Base-by-base conservation (phyloP, 92 coral and sea anemone genomes). In the Heliopora coerulea region DNA sequence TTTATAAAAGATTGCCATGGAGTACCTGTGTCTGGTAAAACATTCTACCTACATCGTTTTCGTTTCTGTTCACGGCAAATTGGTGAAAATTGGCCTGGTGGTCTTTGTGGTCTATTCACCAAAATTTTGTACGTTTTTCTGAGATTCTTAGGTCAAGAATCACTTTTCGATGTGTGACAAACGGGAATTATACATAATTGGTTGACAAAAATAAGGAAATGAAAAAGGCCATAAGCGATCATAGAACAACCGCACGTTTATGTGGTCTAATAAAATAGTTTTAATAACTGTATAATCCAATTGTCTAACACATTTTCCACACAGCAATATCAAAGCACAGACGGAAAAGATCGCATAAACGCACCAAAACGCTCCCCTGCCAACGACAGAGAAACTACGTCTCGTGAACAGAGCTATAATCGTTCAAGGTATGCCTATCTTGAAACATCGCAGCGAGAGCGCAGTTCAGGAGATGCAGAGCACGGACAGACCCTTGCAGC, bases 241-340 rank as follows among this genome's bases (percentile, higher is more conserved):
- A n/a, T 46, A 46, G 52, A 7, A 15, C 52, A 8, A n/a, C 52
- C 7, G 10, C n/a, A 46, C n/a, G n/a, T 15, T 46, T 15, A n/a
- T n/a, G n/a, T n/a, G 52, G 2, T 46, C 14, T 15, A 46, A 46
- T 8, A 46, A 8, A n/a, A 8, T 46, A 46, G 7, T n/a, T 15
- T n/a, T 46, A 6, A 46, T 46, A 46, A 46, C 2, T n/a, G 11
- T 37, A 50, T 70, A 50, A 52, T 58, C 7, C 25, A 40, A 49
- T 68, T 49, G 33, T 52, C 32, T 70, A 34, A 70, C 39, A 52
- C 42, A 37, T 70, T 70, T 31, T 70, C 63, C 63, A 70, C 52
- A 54, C 49, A 70, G 77, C 62, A 52, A 37, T 70, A 70, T 70
- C 62, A 70, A 21, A 54, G 50, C 41, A 33, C 77, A 28, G 77